Evolutionary conservation across 1,140 invertebrate species (phyloP).

Genomic region (Eriocheir sinensis): DNA sequence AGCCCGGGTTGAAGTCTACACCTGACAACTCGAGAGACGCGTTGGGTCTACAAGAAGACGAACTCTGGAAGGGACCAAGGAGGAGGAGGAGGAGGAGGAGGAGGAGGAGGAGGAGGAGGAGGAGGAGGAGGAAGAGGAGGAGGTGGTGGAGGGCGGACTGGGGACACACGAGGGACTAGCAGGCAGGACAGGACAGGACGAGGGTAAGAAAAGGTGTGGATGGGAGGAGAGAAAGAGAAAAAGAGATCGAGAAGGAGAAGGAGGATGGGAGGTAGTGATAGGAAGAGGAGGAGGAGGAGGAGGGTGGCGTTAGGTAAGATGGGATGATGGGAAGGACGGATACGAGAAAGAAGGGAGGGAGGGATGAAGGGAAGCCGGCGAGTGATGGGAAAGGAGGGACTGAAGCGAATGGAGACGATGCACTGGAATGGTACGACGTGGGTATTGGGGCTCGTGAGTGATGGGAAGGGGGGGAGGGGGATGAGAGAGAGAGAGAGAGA

Average conservation of each 20-base stretch:
- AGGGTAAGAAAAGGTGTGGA: background rate
- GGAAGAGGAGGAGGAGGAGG: background rate
- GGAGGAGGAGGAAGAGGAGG: conserved; percentile 26
- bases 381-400: background rate
- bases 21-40: conserved; percentile 71
- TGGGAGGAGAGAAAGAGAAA: background rate
- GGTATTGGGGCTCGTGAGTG: background rate
- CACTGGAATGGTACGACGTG: background rate
- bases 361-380: background rate
- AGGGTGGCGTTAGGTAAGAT: background rate
- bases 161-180: background rate
- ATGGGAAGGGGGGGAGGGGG: conserved; percentile 7
- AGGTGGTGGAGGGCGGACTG: conserved; percentile 33
- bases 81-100: background rate
- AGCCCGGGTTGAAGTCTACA: conserved; percentile 75
- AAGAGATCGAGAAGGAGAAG: background rate
- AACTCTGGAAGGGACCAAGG: conserved; percentile 53
- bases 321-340: background rate
- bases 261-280: background rate
- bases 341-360: background rate
- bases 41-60: conserved; percentile 64
- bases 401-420: background rate
- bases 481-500: background rate
- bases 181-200: background rate
- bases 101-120: background rate